Conservation (phyloP, 1,140 invertebrate genomes). For the Penaeus indicus region DNA sequence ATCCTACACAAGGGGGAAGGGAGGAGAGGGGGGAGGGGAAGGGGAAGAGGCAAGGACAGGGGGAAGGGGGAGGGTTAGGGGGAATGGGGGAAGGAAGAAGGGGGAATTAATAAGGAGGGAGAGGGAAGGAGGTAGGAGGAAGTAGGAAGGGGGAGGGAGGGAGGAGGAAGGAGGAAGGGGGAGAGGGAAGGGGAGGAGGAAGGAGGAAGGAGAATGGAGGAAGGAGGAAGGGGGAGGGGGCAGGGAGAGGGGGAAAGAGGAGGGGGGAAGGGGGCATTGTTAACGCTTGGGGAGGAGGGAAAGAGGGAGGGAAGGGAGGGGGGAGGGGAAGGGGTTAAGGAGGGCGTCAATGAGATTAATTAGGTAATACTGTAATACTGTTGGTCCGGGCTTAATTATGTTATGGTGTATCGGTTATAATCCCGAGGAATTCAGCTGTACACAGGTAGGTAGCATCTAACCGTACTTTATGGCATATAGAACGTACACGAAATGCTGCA, state of each 20-base stretch:
- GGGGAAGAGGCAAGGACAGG: too few relatives aligned
- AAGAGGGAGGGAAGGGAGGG: neutral
- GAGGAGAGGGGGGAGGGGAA: too few relatives aligned
- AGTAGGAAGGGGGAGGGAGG: neutral
- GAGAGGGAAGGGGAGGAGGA: neutral
- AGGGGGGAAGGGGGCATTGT: conserved; percentile 5
- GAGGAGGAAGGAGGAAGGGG: neutral
- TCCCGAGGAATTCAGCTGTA: too few relatives aligned
- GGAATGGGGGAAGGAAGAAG: neutral
- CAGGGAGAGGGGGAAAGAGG: neutral
- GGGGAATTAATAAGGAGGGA: neutral
- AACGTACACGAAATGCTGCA: too few relatives aligned
- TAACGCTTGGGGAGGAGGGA: neutral
- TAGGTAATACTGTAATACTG: too few relatives aligned
- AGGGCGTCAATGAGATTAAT: neutral
- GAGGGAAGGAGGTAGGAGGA: neutral
- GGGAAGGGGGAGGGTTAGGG: neutral
- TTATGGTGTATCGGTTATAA: too few relatives aligned
- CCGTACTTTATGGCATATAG: too few relatives aligned
- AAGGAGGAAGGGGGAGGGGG: too few relatives aligned
- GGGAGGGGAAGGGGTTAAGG: neutral
- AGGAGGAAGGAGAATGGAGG: neutral
- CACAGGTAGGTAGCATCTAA: too few relatives aligned
- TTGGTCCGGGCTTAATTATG: too few relatives aligned
- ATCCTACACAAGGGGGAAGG: too few relatives aligned